Evolutionary conservation across 92 coral and sea anemone genomes (phyloP), one percentile per base, ranked within the genome.

Genomic region (Actinostola sp.): DNA sequence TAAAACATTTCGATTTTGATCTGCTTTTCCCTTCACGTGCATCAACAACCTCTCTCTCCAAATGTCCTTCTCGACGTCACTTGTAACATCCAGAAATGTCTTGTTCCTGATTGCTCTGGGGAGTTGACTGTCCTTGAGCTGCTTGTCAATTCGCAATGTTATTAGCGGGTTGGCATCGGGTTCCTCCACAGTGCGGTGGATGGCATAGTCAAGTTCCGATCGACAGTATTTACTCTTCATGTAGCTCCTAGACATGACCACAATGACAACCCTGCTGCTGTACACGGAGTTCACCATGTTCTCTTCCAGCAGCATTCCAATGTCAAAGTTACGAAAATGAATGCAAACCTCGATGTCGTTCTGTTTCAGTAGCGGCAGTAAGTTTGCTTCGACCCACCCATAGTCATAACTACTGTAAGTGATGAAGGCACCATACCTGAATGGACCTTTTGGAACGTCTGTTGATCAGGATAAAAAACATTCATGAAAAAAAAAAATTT

Each of bases 231-330:
- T 82, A 59, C 96, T 90, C 53, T 53, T 61, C 75, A 90, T 71
- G 82, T 90, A 90, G 43, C 80, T 83, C 45, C 10, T 64, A 8
- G 96, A 90, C 92, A 90, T 70, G 59, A 87, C 82, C 14, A 88
- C 78, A 15, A 90, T 74, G n/a, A 90, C 89, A 54, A 83, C 89
- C 50, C 92, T 74, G 33, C 96, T 90, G 15, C 46, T 73, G 56
- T 90, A 90, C 34, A 90, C 85, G 51, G 92, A 75, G 66, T 90
- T 91, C 23, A 88, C 96, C 89, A 90, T 90, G 72, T 90, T 90
- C 9, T 90, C 87, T 16, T 46, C 41, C 45, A 77, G 63, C n/a
- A 86, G 32, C 52, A 83, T 75, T 10, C 96, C 96, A 4, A 84
- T 82, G 25, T 70, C 89, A 34, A 86, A 86, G 56, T 90, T 88